Percentiles rank a stretch among this genome's conserved stretches.
These are phyloP conservation scores for Clivina fossor DNA, from an alignment of 2,888 invertebrate species.

Conservation along the genomic window DNA sequence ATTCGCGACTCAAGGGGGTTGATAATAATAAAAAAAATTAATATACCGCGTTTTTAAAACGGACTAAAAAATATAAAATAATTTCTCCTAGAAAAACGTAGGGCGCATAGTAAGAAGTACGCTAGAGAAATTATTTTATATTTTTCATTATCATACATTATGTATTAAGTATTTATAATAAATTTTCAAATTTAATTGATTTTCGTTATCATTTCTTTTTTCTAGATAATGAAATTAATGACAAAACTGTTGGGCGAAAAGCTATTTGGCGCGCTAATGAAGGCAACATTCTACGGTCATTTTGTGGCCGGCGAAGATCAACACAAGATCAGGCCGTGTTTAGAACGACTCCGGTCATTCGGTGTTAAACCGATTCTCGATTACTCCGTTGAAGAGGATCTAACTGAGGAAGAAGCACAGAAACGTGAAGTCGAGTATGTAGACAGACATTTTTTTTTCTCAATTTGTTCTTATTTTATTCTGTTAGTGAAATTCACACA, in stretches of 20 bases:
- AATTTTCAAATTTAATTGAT: too few species aligned
- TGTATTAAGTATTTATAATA: too few species aligned
- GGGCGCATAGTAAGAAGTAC: too few species aligned
- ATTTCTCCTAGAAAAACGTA: too few species aligned
- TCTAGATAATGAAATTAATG: constrained; percentile 82
- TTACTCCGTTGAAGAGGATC: constrained; percentile 97
- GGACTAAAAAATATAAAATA: too few species aligned
- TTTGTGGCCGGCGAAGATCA: constrained; percentile 98
- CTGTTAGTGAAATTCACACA: background rate
- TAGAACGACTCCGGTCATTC: constrained; percentile 84
- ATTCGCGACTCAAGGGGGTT: too few species aligned
- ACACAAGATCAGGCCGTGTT: constrained; percentile 78
- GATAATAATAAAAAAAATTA: too few species aligned
- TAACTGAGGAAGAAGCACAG: constrained; percentile 90
- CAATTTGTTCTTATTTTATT: constrained; percentile 4
- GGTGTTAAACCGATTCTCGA: constrained; percentile 99
- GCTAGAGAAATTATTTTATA: too few species aligned
- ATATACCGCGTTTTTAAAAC: too few species aligned
- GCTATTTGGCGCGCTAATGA: constrained; percentile 84
- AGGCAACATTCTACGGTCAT: constrained; percentile 96
- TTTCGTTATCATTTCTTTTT: constrained; percentile 33
- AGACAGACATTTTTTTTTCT: constrained; percentile 25
- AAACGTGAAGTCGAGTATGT: constrained; percentile 92
- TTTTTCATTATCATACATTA: too few species aligned
- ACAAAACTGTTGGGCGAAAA: constrained; percentile 76